A percentile compares a stretch with the other conserved stretches of the same genome.
phyloP scores from a whole-genome alignment of 2,113 vertebrate species.

The Donacobius atricapilla region DNA sequence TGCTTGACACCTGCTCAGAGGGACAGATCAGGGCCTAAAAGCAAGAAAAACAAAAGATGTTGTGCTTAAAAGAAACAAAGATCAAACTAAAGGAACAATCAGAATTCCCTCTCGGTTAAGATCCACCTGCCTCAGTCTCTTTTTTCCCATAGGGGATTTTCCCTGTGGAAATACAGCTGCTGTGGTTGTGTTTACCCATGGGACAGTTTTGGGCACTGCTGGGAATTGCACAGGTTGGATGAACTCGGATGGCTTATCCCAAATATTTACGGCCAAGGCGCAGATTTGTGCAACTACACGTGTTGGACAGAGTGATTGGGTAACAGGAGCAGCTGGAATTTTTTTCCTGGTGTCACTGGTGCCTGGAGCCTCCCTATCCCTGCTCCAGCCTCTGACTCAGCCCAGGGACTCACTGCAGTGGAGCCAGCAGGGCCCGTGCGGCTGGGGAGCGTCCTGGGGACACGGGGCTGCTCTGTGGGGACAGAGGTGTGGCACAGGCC shows the following conservation, averaged over 20 bases:
- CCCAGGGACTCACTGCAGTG: neutral
- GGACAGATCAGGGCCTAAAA: neutral
- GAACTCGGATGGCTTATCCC: neutral
- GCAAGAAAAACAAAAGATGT: neutral
- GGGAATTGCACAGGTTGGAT: neutral
- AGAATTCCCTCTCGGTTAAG: neutral
- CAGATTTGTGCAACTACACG: fast-evolving
- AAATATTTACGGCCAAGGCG: neutral
- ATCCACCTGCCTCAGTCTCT: neutral
- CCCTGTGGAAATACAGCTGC: neutral
- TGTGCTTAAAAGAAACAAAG: neutral
- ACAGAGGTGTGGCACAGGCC: neutral
- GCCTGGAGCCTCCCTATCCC: neutral
- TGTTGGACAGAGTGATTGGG: neutral
- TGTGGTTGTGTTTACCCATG: neutral
- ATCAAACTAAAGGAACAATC: neutral
- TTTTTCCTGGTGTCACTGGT: neutral
- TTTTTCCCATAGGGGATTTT: neutral
- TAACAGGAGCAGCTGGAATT: neutral
- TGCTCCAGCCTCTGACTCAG: neutral
- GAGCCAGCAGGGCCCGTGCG: neutral
- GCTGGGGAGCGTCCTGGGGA: neutral
- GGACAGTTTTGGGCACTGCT: neutral
- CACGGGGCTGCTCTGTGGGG: neutral
- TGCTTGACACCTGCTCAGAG: conserved; percentile 8